These are phyloP conservation scores for Caenorhabditis afra DNA, from an alignment of 2,888 invertebrate species.

Conservation along the genomic window DNA sequence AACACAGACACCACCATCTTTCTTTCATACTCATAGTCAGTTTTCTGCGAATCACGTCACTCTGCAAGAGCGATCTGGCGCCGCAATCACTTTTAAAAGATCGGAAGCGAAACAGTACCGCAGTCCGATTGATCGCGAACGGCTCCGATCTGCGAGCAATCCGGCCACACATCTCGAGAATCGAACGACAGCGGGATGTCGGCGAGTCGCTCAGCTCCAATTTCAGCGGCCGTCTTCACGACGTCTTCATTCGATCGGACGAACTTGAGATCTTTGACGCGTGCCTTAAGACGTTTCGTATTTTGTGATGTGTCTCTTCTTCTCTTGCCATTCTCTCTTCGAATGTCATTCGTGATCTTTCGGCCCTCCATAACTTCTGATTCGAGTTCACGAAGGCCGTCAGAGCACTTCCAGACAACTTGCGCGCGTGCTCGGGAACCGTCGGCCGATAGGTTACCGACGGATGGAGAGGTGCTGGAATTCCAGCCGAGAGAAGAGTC, in stretches of 20 bases:
- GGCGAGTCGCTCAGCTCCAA: background rate
- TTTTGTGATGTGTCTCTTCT: background rate
- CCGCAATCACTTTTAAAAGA: too few species aligned
- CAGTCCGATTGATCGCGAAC: conserved; percentile 57
- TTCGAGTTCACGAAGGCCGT: conserved; percentile 27
- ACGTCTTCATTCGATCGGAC: conserved; percentile 44
- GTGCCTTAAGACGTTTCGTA: conserved; percentile 22
- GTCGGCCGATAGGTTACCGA: conserved; percentile 21
- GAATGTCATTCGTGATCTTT: conserved; percentile 39
- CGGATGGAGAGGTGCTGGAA: conserved; percentile 7
- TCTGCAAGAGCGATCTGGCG: too few species aligned
- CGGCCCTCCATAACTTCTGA: conserved; percentile 45
- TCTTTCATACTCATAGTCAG: conserved; percentile 5
- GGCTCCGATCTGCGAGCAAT: conserved; percentile 35
- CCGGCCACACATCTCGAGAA: conserved; percentile 43
- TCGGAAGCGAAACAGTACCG: conserved; percentile 9
- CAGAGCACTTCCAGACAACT: conserved; percentile 28
- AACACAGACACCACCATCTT: conserved; percentile 10
- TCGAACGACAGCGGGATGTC: conserved; percentile 44
- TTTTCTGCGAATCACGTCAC: conserved; percentile 45
- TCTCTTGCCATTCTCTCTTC: conserved; percentile 42
- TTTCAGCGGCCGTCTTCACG: background rate
- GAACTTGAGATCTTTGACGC: conserved; percentile 43
- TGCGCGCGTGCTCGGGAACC: conserved; percentile 22
- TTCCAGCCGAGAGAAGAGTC: conserved; percentile 4